Evolutionary conservation across 2,113 vertebrate species (phyloP).

Genomic region (Aegotheles bennettii): DNA sequence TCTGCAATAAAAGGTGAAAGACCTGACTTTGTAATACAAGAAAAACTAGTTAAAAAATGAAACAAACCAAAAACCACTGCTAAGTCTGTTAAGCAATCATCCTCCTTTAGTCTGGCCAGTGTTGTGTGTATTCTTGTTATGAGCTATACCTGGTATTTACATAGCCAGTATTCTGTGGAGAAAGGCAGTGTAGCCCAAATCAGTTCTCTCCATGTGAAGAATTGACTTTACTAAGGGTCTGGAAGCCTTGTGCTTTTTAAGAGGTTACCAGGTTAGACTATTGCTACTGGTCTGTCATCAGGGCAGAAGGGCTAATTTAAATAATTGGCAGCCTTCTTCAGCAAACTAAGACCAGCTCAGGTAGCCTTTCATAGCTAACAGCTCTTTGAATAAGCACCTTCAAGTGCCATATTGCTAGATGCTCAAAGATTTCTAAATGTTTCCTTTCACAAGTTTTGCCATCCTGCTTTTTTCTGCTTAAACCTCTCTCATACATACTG

Average conservation of each 20-base stretch:
- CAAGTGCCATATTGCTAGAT: neutral
- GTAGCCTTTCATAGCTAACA: neutral
- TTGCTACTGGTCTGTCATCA: neutral
- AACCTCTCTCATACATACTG: neutral
- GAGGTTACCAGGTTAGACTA: neutral
- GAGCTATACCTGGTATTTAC: neutral
- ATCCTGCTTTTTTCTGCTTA: neutral
- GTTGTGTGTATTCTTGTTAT: neutral
- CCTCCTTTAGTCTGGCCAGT: neutral
- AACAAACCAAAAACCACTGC: neutral
- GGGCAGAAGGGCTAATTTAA: neutral
- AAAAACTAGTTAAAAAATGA: neutral
- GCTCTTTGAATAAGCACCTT: neutral
- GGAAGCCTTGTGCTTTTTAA: neutral
- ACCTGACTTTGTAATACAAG: neutral
- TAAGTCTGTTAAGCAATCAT: neutral
- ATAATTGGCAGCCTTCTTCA: neutral
- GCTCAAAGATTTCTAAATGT: neutral
- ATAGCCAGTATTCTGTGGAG: neutral
- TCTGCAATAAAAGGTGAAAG: neutral
- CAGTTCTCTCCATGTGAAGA: neutral
- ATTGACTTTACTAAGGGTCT: neutral
- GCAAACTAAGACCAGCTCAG: neutral
- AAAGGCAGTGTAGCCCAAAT: neutral
- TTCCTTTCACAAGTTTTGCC: neutral